A percentile compares a stretch with the other conserved stretches of the same genome.
phyloP scores from a whole-genome alignment of 2,797 vertebrate genomes.

The Monodelphis domestica region DNA sequence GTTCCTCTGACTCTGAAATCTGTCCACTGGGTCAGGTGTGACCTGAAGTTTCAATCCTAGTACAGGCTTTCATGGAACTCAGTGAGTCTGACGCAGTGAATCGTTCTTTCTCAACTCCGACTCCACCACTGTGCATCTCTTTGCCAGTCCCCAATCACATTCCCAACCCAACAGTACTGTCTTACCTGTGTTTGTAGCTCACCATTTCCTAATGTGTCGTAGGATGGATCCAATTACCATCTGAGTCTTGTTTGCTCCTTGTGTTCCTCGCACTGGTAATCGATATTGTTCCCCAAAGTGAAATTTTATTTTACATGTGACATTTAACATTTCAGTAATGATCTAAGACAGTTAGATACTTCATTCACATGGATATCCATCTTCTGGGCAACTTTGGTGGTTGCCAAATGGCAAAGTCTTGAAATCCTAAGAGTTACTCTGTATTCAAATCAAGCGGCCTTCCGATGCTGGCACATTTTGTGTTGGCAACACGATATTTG shows the following conservation, averaged over 20 bases:
- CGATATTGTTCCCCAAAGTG: neutral
- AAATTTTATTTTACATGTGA: slow-evolving; percentile 21
- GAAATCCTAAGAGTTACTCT: neutral
- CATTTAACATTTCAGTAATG: slow-evolving; percentile 20
- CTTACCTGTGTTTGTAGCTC: neutral
- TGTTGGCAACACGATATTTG: slow-evolving; percentile 3
- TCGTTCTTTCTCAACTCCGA: neutral
- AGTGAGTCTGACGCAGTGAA: neutral
- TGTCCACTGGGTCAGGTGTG: neutral
- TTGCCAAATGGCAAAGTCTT: neutral
- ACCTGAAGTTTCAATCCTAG: neutral
- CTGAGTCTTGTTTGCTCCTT: neutral
- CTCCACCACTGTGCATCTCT: neutral
- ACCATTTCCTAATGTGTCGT: neutral
- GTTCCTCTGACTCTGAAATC: neutral
- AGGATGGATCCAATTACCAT: neutral
- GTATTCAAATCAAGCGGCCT: neutral
- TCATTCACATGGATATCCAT: neutral
- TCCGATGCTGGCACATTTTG: neutral
- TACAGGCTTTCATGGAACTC: neutral
- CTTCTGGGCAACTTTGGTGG: neutral
- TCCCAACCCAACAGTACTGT: neutral
- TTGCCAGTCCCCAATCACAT: neutral
- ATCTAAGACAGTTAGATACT: neutral
- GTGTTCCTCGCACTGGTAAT: neutral